phyloP scores from a whole-genome alignment of 2,113 vertebrate species.

The Sturnira hondurensis region DNA sequence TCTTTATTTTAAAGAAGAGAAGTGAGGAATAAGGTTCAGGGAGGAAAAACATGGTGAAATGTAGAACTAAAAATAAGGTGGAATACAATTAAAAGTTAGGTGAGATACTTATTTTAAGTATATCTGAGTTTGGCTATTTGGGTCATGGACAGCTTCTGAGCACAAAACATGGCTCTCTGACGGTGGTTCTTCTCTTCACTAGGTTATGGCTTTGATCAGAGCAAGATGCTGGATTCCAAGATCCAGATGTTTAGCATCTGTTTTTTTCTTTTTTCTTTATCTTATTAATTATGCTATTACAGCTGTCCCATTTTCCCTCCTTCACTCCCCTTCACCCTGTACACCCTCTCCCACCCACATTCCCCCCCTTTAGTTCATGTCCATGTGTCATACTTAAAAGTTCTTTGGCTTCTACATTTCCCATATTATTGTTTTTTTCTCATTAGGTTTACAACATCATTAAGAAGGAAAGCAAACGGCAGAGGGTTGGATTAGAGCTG shows the following conservation, averaged over 20 bases:
- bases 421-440: not conserved
- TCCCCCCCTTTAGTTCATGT: too few species aligned
- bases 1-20: not conserved
- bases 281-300: too few species aligned
- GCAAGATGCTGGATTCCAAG: not conserved
- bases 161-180: not conserved
- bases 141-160: not conserved
- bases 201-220: not conserved
- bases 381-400: too few species aligned
- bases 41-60: not conserved
- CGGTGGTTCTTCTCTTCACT: not conserved
- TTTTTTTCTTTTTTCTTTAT: not conserved
- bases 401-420: too few species aligned
- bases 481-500: conserved; percentile 91
- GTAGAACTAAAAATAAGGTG: not conserved
- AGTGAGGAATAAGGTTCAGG: not conserved
- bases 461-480: conserved; percentile 93
- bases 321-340: too few species aligned
- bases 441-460: conserved; percentile 92
- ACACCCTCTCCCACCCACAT: too few species aligned
- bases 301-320: too few species aligned
- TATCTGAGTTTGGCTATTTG: not conserved
- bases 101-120: not conserved
- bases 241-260: rapidly evolving
- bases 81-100: not conserved